Evolutionary conservation across 2,888 invertebrate species (phyloP).

Genomic region (Apomyelois bistriatella): DNA sequence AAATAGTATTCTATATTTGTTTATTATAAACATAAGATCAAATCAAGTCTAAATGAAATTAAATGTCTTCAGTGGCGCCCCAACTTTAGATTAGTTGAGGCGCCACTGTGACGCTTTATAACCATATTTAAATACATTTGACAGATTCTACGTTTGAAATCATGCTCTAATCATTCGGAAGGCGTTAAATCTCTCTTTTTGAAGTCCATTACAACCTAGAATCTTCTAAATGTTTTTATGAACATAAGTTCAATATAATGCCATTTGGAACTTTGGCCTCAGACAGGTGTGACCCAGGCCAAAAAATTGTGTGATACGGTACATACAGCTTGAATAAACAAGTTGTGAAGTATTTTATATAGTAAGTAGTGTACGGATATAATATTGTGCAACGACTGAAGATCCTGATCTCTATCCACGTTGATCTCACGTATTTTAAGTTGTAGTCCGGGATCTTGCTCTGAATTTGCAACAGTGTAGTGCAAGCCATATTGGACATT

Average conservation of each 20-base stretch:
- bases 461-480: not conserved
- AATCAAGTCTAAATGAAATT: too few relatives aligned
- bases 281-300: constrained; percentile 23
- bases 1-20: not conserved
- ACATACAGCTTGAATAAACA: not conserved
- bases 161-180: too few relatives aligned
- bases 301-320: constrained; percentile 35
- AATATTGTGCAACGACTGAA: constrained; percentile 52
- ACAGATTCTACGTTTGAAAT: too few relatives aligned
- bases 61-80: too few relatives aligned
- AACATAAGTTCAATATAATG: too few relatives aligned
- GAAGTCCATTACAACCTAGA: too few relatives aligned
- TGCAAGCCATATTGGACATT: not conserved
- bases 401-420: constrained; percentile 64
- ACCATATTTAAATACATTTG: too few relatives aligned
- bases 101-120: too few relatives aligned
- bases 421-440: constrained; percentile 68
- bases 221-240: too few relatives aligned
- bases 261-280: constrained; percentile 3
- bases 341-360: constrained; percentile 17
- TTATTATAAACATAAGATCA: too few relatives aligned
- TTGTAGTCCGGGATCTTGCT: constrained; percentile 20
- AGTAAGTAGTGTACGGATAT: constrained; percentile 16
- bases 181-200: too few relatives aligned
- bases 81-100: too few relatives aligned